Percentiles rank a stretch among this genome's conserved stretches.
Conservation (phyloP, 2,113 vertebrate genomes). For the Oceanodroma tethys region DNA sequence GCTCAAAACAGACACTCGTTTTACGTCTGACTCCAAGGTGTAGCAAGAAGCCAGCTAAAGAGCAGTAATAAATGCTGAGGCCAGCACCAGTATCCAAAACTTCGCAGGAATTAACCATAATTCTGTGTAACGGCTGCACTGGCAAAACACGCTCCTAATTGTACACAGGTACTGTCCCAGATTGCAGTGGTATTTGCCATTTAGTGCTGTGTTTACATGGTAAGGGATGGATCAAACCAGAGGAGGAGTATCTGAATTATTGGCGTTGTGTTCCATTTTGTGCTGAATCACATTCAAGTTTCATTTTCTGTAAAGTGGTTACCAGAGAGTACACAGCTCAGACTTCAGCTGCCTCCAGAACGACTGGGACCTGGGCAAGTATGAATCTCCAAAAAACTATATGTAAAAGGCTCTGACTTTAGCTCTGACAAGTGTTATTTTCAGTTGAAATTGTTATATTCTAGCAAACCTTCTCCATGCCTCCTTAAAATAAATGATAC, state of each 20-base stretch:
- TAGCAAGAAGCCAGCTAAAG: constrained; percentile 66
- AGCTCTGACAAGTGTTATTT: constrained; percentile 55
- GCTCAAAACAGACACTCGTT: constrained; percentile 59
- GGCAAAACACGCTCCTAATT: constrained; percentile 62
- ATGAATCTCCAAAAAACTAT: constrained; percentile 31
- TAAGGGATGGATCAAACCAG: constrained; percentile 68
- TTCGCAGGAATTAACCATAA: constrained; percentile 65
- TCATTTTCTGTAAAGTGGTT: constrained; percentile 76
- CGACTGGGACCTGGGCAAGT: constrained; percentile 42
- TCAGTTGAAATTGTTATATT: constrained; percentile 34
- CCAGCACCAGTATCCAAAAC: constrained; percentile 50
- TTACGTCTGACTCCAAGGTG: constrained; percentile 60
- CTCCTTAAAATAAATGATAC: constrained; percentile 57
- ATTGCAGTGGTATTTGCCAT: constrained; percentile 55
- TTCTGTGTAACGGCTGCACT: constrained; percentile 40
- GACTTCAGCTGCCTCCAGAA: constrained; percentile 67
- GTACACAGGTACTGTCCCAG: constrained; percentile 64
- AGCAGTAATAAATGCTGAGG: constrained; percentile 65
- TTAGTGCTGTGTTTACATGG: constrained; percentile 70
- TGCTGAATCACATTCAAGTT: constrained; percentile 79
- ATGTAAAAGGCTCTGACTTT: constrained; percentile 42
- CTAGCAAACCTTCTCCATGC: constrained; percentile 39
- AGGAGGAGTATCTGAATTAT: constrained; percentile 74
- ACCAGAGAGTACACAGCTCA: constrained; percentile 67
- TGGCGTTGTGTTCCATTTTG: constrained; percentile 71